Evolutionary conservation across 2,888 invertebrate species (phyloP).

Genomic region (Lycophotia porphyrea): DNA sequence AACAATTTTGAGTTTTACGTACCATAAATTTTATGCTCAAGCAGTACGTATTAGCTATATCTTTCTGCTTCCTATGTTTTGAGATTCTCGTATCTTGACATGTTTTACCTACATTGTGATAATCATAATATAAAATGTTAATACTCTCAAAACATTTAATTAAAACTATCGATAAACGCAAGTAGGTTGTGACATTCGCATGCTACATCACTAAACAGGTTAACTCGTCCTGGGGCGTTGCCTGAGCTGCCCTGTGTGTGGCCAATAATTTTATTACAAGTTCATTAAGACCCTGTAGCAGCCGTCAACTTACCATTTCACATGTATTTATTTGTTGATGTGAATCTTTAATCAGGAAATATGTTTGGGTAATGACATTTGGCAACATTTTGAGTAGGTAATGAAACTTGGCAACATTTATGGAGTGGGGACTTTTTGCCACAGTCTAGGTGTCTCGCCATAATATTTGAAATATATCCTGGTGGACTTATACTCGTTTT

Average conservation of each 20-base stretch:
- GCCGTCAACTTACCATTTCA: conserved; percentile 76
- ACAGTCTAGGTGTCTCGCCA: background rate
- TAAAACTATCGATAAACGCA: conserved; percentile 26
- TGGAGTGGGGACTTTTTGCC: background rate
- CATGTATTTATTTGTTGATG: conserved; percentile 72
- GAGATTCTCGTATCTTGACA: background rate
- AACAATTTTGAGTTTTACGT: conserved; percentile 34
- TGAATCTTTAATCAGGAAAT: conserved; percentile 61
- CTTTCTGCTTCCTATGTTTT: background rate
- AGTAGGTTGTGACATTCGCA: conserved; percentile 64
- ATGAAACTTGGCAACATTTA: background rate
- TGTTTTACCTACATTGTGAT: background rate
- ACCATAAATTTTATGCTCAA: conserved; percentile 24
- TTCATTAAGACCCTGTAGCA: conserved; percentile 87
- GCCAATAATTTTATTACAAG: conserved; percentile 90
- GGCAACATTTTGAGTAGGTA: background rate
- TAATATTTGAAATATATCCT: background rate
- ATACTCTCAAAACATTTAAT: background rate
- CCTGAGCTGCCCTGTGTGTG: conserved; percentile 87
- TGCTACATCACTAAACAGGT: conserved; percentile 79
- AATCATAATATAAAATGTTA: background rate
- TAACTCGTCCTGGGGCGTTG: conserved; percentile 88
- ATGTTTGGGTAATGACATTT: background rate
- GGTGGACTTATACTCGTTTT: background rate
- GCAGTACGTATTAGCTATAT: background rate